A percentile compares a stretch with the other conserved stretches of the same genome.
These are phyloP conservation scores for Pterocles gutturalis DNA, from an alignment of 2,113 vertebrate species.

Conservation along the genomic window DNA sequence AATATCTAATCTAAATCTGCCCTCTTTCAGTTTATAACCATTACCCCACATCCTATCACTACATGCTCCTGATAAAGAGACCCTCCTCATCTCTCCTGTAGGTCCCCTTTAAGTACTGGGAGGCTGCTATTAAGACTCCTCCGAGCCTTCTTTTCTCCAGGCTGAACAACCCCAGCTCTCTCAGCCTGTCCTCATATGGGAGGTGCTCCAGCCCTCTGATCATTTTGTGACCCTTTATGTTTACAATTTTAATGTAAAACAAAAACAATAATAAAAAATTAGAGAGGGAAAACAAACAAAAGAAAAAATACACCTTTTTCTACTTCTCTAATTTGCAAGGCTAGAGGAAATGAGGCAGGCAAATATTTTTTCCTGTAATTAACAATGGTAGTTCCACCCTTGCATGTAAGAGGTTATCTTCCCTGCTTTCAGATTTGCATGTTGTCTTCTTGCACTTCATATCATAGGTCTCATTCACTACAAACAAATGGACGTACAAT, in stretches of 20 bases:
- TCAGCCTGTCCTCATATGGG: too few relatives aligned
- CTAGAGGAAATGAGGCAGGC: not conserved
- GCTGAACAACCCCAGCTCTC: too few relatives aligned
- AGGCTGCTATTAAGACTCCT: too few relatives aligned
- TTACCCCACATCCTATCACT: too few relatives aligned
- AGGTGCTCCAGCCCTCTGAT: too few relatives aligned
- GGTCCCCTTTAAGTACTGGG: too few relatives aligned
- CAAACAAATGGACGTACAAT: not conserved
- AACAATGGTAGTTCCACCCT: not conserved
- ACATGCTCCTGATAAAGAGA: too few relatives aligned
- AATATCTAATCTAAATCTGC: too few relatives aligned
- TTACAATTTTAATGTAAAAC: not conserved
- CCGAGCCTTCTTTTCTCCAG: too few relatives aligned
- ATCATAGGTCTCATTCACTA: not conserved
- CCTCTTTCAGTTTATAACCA: too few relatives aligned
- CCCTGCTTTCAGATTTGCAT: not conserved
- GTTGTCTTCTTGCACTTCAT: not conserved
- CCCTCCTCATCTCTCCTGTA: too few relatives aligned
- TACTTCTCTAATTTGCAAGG: not conserved
- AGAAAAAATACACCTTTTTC: not conserved
- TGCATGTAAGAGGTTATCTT: not conserved
- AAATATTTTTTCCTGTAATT: not conserved
- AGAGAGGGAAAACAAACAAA: not conserved
- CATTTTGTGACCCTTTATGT: too few relatives aligned
- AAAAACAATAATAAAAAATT: not conserved